Percentiles rank a stretch among this genome's conserved stretches.
phyloP scores from a whole-genome alignment of 1,140 invertebrate species.

The Drosophila arizonae region DNA sequence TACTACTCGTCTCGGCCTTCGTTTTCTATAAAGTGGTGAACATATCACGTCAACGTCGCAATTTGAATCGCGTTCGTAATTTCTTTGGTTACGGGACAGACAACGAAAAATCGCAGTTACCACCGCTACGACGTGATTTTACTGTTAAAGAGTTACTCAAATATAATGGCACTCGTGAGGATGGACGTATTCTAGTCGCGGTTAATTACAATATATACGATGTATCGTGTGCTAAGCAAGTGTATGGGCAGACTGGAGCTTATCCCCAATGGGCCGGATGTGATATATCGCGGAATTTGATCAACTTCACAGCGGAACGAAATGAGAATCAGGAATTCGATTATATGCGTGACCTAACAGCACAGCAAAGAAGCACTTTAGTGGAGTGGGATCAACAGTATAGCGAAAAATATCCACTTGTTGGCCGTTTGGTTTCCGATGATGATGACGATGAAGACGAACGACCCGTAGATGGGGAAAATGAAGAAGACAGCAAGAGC shows the following conservation, averaged over 20 bases:
- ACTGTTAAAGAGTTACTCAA: slow-evolving; percentile 43
- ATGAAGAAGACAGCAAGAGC: neutral
- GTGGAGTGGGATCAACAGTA: slow-evolving; percentile 54
- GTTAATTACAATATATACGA: slow-evolving; percentile 59
- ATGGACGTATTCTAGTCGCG: slow-evolving; percentile 55
- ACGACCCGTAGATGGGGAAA: neutral
- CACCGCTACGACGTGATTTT: slow-evolving; percentile 36
- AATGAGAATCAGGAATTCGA: slow-evolving; percentile 36
- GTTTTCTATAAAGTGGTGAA: slow-evolving; percentile 54
- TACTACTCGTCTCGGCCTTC: slow-evolving; percentile 49
- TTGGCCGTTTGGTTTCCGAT: slow-evolving; percentile 38
- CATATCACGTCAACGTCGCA: slow-evolving; percentile 23
- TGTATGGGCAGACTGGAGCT: slow-evolving; percentile 48
- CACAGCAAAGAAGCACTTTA: slow-evolving; percentile 34
- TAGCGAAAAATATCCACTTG: slow-evolving; percentile 42
- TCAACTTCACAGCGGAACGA: slow-evolving; percentile 38
- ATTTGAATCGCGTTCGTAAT: neutral
- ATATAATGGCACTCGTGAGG: slow-evolving; percentile 45
- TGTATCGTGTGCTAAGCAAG: slow-evolving; percentile 45
- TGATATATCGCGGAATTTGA: slow-evolving; percentile 54
- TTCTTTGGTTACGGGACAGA: neutral
- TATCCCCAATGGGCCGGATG: slow-evolving; percentile 56
- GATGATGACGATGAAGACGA: slow-evolving; percentile 4
- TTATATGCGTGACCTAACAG: slow-evolving; percentile 47
- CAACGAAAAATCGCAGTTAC: neutral